phyloP scores from a whole-genome alignment of 2,888 invertebrate species.

The Macrosoma leucophasiata region DNA sequence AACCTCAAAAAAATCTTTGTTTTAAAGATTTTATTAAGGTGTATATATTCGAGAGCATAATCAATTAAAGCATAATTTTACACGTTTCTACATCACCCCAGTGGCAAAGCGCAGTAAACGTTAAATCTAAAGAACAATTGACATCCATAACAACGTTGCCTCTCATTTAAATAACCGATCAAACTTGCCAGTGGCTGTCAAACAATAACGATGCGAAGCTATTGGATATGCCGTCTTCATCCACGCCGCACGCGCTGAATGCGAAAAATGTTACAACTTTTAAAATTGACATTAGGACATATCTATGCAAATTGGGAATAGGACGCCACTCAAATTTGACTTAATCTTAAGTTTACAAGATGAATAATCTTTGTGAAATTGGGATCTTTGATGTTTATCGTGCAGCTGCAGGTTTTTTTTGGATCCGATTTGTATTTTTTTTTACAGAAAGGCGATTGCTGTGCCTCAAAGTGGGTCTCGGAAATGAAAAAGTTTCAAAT shows the following conservation, averaged over 20 bases:
- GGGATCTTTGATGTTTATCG: too few species aligned
- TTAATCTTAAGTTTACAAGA: conserved; percentile 6
- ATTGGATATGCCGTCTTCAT: conserved; percentile 50
- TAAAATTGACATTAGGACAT: conserved; percentile 31
- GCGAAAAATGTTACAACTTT: conserved; percentile 40
- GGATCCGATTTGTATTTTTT: too few species aligned
- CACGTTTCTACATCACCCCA: too few species aligned
- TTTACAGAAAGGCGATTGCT: too few species aligned
- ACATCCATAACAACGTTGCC: conserved; percentile 53
- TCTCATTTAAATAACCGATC: conserved; percentile 66
- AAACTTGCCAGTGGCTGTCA: conserved; percentile 51
- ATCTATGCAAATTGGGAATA: conserved; percentile 23
- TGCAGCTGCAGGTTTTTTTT: too few species aligned
- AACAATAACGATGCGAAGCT: conserved; percentile 48
- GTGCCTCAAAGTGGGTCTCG: too few species aligned
- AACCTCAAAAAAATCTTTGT: too few species aligned
- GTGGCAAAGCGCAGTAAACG: not conserved
- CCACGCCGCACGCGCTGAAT: conserved; percentile 41
- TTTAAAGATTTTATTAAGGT: too few species aligned
- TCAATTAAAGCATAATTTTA: too few species aligned
- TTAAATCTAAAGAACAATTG: conserved; percentile 50
- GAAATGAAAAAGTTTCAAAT: too few species aligned
- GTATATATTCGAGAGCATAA: too few species aligned
- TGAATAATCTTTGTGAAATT: conserved; percentile 1
- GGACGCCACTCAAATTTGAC: conserved; percentile 11